phyloP scores from a whole-genome alignment of 2,888 invertebrate genomes.

The Tenodera sinensis region DNA sequence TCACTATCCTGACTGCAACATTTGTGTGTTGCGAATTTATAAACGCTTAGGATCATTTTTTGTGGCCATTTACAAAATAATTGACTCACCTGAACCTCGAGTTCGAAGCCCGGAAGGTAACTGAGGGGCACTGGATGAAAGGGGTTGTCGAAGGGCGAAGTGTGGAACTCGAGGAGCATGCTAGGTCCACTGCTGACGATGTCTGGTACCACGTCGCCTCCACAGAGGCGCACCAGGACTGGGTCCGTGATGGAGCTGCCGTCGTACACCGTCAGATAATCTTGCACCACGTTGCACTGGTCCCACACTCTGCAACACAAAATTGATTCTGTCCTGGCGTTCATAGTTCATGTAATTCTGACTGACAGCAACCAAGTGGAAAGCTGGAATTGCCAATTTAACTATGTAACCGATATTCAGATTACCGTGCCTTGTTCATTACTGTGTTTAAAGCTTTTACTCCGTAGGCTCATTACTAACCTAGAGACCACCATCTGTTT shows the following conservation, averaged over 20 bases:
- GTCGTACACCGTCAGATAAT: constrained; percentile 78
- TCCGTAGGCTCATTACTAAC: too few species aligned
- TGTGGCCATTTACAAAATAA: not conserved
- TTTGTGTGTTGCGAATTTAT: too few species aligned
- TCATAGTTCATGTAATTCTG: not conserved
- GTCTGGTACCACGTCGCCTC: constrained; percentile 76
- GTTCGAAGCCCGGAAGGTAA: constrained; percentile 74
- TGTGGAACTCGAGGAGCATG: constrained; percentile 76
- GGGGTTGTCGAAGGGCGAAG: constrained; percentile 76
- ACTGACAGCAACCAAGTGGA: not conserved
- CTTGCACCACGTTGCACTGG: constrained; percentile 77
- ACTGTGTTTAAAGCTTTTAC: too few species aligned
- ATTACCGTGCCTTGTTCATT: too few species aligned
- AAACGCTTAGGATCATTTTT: too few species aligned
- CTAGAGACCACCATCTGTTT: too few species aligned
- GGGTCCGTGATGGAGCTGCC: constrained; percentile 64
- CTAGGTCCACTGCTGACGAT: constrained; percentile 73
- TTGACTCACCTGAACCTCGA: constrained; percentile 67
- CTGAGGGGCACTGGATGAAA: constrained; percentile 75
- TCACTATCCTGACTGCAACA: too few species aligned
- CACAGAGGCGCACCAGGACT: constrained; percentile 72
- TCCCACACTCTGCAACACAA: constrained; percentile 70
- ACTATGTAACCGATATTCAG: too few species aligned
- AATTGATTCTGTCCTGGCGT: too few species aligned
- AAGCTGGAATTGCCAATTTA: too few species aligned